Evolutionary conservation across 2,113 vertebrate genomes (phyloP).

Genomic region (Butastur rufipennis): DNA sequence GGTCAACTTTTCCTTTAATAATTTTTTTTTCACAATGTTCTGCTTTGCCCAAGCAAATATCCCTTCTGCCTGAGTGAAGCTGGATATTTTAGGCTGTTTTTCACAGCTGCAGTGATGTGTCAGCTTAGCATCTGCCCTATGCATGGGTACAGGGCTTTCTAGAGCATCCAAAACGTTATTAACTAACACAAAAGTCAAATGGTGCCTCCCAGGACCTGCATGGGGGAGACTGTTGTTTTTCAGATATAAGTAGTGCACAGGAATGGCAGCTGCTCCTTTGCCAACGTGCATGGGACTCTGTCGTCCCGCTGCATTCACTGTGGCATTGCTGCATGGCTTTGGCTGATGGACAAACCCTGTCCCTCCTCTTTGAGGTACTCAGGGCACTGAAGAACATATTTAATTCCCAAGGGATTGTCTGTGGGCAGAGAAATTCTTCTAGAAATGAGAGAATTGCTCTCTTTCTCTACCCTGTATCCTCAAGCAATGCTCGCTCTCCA

Average conservation of each 20-base stretch:
- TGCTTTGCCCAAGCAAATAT: not conserved
- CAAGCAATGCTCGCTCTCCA: not conserved
- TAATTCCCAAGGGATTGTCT: slow-evolving; percentile 1
- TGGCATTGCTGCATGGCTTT: not conserved
- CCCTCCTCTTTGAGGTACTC: not conserved
- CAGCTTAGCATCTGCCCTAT: not conserved
- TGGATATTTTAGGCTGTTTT: not conserved
- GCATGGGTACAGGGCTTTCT: not conserved
- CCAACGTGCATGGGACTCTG: rapidly evolving
- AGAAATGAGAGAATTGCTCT: not conserved
- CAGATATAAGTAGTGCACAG: not conserved
- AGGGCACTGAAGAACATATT: slow-evolving; percentile 43
- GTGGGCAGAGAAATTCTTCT: not conserved
- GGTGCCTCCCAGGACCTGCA: not conserved
- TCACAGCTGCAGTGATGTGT: not conserved
- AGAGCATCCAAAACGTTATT: not conserved
- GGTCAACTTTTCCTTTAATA: not conserved
- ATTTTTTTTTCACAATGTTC: not conserved
- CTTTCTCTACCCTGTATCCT: not conserved
- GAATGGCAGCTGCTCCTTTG: not conserved
- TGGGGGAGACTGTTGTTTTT: not conserved
- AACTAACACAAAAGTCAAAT: not conserved
- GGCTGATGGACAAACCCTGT: not conserved
- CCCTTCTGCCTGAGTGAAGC: not conserved
- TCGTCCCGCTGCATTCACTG: not conserved